Evolutionary conservation across 2,113 vertebrate species (phyloP), one percentile per base, ranked within the genome.

Genomic region (Sceloporus undulatus): DNA sequence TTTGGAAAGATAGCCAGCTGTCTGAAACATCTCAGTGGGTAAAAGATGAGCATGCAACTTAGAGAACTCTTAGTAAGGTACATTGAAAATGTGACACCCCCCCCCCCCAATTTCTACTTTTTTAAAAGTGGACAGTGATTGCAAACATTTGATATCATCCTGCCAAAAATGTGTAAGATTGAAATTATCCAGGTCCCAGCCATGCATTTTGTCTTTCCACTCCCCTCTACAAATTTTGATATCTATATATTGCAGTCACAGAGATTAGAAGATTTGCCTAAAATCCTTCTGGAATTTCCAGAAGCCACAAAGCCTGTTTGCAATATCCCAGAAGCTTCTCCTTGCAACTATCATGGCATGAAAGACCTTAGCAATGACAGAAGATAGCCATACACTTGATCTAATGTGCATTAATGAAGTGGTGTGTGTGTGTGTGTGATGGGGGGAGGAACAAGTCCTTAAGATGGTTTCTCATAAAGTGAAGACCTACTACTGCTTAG

Each of bases 401-500:
- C 85, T 87, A 79, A 66, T 82, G 25, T 48, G 83, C 85, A 89
- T 62, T 3, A 83, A 70, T 77, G 89, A 92, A 65, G 59, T 14
- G 3, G 59, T 14, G 16, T 62, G 48, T 48, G 48, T 48, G 48
- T 48, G 48, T 48, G 48, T 3, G 48, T 3, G 48, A 9, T 14
- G 48, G 52, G n/a, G 29, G 68, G 9, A 93, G 74, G 48, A 85
- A 21, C 91, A 84, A 59, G 65, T 90, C 92, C 88, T 85, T 75
- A 87, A 77, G 89, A 91, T 86, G 42, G 9, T 68, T 85, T 80
- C 62, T 75, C 85, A 88, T 91, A 95, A 95, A 93, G 83, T n/a
- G 59, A 74, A 95, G 89, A 91, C 90, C 88, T 94, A 94, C 90
- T 85, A 85, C 91, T 94, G 89, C 92, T 95, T 91, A 89, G 83